phyloP scores from a whole-genome alignment of 37 sponge, comb jelly and placozoan species.

The Hormiphora californensis region DNA sequence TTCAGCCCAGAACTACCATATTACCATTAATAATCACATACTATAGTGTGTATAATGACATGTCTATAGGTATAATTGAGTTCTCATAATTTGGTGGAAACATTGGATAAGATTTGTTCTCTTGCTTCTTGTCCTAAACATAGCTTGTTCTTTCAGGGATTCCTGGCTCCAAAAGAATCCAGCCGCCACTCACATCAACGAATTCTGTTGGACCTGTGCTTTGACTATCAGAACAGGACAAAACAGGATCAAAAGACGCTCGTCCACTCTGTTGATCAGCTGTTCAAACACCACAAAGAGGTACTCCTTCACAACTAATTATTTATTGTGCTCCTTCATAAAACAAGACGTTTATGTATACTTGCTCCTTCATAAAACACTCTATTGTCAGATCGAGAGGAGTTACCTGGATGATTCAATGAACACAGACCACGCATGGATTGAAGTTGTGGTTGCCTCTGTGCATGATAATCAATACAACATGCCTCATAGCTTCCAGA shows the following conservation, averaged over 20 bases:
- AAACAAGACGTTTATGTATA: too few species aligned
- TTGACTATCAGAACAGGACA: not conserved
- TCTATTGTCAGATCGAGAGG: not conserved
- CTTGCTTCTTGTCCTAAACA: too few species aligned
- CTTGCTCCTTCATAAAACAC: too few species aligned
- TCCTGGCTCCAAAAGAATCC: not conserved
- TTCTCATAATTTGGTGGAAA: too few species aligned
- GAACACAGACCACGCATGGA: conserved; percentile 46
- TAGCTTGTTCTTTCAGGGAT: not conserved
- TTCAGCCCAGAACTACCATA: too few species aligned
- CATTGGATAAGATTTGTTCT: too few species aligned
- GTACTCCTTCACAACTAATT: not conserved
- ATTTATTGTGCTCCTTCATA: not conserved
- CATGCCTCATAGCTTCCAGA: not conserved
- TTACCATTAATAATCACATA: too few species aligned
- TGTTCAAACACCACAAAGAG: conserved; percentile 12
- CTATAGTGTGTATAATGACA: too few species aligned
- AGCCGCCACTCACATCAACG: not conserved
- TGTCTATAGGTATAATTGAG: too few species aligned
- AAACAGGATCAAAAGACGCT: not conserved
- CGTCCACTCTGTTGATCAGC: not conserved
- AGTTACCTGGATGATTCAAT: conserved; percentile 17
- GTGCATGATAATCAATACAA: not conserved
- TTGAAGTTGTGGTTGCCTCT: not conserved
- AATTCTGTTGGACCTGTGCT: conserved; percentile 16